These are phyloP conservation scores for Capromys pilorides DNA, from an alignment of 2,797 vertebrate genomes.

Conservation along the genomic window DNA sequence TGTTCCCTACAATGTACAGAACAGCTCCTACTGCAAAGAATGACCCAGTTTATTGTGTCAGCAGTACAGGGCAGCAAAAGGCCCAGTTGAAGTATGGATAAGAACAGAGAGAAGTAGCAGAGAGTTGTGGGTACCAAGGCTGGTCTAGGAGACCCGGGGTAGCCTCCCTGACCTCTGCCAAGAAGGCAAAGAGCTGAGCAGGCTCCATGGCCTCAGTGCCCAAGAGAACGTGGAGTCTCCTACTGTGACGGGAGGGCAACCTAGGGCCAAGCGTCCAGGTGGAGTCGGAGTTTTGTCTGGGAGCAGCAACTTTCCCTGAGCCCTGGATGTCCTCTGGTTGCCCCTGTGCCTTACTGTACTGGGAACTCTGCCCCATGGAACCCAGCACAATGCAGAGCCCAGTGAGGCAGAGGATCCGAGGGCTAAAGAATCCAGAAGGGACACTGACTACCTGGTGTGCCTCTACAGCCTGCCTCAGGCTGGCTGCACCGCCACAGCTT, in stretches of 20 bases:
- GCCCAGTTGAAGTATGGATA: neutral
- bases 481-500: neutral
- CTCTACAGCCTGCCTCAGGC: neutral
- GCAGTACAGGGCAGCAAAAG: neutral
- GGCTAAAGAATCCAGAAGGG: neutral
- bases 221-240: neutral
- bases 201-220: neutral
- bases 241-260: too few relatives aligned
- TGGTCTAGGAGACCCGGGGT: too few relatives aligned
- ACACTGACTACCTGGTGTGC: neutral
- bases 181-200: neutral
- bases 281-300: neutral
- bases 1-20: accelerated
- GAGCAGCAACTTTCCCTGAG: neutral
- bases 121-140: neutral
- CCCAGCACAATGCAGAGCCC: neutral
- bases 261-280: neutral
- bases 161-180: neutral
- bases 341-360: neutral
- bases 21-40: neutral
- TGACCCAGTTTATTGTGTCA: neutral
- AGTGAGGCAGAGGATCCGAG: neutral
- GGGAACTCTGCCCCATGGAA: neutral
- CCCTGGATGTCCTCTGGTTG: neutral
- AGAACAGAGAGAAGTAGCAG: neutral